Conservation (phyloP, 53 echinoderm and acorn worm species). For the Holothuria leucospilota region DNA sequence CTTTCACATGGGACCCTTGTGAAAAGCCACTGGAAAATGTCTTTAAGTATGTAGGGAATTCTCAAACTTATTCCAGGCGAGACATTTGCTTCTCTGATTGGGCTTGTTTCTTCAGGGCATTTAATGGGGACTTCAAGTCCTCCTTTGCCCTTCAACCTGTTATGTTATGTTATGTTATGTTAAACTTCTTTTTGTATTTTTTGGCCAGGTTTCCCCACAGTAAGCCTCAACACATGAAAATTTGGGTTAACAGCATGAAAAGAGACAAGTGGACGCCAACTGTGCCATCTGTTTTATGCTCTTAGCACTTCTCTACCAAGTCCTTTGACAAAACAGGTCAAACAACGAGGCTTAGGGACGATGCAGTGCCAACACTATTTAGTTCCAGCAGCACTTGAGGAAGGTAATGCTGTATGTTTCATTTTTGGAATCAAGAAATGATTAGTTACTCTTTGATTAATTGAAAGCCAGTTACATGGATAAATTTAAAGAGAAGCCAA, state of each 20-base stretch:
- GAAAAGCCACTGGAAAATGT: no score
- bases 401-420: neutral
- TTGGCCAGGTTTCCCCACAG: conserved; percentile 10
- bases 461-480: no score
- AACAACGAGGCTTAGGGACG: conserved; percentile 36
- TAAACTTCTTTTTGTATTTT: conserved; percentile 7
- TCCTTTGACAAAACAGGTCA: conserved; percentile 51
- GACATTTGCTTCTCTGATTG: no score
- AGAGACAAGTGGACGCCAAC: conserved; percentile 30
- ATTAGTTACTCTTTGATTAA: no score
- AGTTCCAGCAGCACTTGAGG: conserved; percentile 36
- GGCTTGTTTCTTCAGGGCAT: no score
- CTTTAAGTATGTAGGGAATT: no score
- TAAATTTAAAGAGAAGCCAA: no score
- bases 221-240: neutral
- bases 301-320: conserved; percentile 34
- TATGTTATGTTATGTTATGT: neutral
- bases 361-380: conserved; percentile 55
- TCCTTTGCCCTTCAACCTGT: neutral
- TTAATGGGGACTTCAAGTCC: no score
- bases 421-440: no score
- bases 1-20: no score
- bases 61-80: no score
- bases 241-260: conserved; percentile 7
- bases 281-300: conserved; percentile 21